Conservation (phyloP, 2,113 vertebrate species). For the Crotophaga sulcirostris region DNA sequence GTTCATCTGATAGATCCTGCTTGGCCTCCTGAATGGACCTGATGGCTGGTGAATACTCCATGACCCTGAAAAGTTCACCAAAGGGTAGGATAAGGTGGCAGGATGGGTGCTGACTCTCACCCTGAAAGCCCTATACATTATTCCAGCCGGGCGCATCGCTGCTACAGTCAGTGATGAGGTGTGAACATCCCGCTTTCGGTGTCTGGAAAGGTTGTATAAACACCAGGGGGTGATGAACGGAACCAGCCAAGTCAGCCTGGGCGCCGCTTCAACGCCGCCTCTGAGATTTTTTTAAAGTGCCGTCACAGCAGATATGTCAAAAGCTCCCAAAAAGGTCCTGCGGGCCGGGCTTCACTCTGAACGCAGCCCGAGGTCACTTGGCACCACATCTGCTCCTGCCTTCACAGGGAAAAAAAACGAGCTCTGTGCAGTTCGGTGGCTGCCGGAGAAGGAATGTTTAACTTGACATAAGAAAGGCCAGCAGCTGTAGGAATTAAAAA, state of each 20-base stretch:
- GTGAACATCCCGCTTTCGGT: background rate
- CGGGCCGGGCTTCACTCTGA: background rate
- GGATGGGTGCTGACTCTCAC: rapidly evolving
- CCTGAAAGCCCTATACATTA: background rate
- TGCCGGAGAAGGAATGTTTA: background rate
- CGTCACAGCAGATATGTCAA: background rate
- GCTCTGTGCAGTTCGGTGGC: background rate
- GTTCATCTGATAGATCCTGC: background rate
- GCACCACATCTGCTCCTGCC: background rate
- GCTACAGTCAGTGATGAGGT: rapidly evolving
- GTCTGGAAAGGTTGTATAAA: background rate
- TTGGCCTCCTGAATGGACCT: background rate
- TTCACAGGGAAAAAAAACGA: rapidly evolving
- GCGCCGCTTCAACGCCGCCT: background rate
- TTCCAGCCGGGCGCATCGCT: rapidly evolving
- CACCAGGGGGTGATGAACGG: background rate
- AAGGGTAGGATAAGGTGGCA: background rate
- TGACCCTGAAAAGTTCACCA: rapidly evolving
- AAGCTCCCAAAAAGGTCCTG: conserved; percentile 39
- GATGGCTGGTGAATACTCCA: background rate
- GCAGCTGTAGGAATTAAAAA: background rate
- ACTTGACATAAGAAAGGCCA: background rate
- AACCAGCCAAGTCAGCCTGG: background rate
- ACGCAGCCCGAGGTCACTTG: background rate
- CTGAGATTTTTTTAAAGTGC: background rate